Conservation (phyloP, 2,888 invertebrate genomes). For the Hetaerina titia region DNA sequence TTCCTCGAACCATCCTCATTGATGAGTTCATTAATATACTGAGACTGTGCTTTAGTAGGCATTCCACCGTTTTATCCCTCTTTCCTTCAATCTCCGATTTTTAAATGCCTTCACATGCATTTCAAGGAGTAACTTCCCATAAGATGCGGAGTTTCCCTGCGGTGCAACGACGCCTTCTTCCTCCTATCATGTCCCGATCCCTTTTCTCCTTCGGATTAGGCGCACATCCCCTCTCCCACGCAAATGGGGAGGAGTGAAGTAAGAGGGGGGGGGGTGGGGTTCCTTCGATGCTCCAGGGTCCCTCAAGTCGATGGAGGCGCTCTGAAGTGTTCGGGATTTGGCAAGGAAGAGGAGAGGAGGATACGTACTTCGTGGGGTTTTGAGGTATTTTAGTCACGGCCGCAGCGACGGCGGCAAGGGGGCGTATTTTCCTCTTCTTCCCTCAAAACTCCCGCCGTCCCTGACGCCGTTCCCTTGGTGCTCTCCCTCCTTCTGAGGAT, state of each 20-base stretch:
- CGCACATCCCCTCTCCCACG: not conserved
- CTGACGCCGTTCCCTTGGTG: not conserved
- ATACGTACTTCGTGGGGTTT: not conserved
- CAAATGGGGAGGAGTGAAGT: too few relatives aligned
- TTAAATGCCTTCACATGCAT: not conserved
- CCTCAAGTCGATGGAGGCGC: not conserved
- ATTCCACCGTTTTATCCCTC: not conserved
- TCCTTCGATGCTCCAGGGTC: not conserved
- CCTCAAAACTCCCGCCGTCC: not conserved
- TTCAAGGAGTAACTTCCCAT: not conserved
- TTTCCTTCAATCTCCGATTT: not conserved
- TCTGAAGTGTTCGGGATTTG: not conserved
- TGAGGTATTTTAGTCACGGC: slow-evolving; percentile 46
- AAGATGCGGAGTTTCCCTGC: not conserved
- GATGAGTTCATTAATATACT: not conserved
- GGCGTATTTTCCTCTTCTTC: not conserved
- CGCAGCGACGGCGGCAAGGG: not conserved
- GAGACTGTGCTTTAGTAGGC: not conserved
- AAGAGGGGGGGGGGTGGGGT: too few relatives aligned
- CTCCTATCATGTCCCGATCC: not conserved
- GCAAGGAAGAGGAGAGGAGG: not conserved
- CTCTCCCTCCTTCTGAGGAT: not conserved
- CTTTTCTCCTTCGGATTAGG: not conserved
- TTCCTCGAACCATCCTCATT: too few relatives aligned
- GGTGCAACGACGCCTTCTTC: not conserved